Conservation (phyloP, 2,888 invertebrate species). For the Macrosoma leucophasiata region DNA sequence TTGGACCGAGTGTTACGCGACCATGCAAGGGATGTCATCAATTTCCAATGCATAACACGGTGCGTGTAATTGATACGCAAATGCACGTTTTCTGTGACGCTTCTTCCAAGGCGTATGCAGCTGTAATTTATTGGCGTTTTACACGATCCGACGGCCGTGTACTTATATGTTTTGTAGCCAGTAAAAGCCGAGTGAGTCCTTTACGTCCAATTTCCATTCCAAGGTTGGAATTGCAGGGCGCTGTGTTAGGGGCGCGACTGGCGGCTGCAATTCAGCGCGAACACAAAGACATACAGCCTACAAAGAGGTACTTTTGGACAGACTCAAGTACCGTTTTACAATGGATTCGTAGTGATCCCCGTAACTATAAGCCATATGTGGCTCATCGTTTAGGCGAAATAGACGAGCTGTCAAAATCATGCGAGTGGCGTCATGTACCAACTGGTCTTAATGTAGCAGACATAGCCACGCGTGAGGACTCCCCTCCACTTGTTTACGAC, state of each 20-base stretch:
- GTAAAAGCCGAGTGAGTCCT: conserved; percentile 21
- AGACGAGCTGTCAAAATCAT: conserved; percentile 14
- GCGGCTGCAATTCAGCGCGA: too few species aligned
- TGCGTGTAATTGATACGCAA: conserved; percentile 14
- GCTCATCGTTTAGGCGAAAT: conserved; percentile 20
- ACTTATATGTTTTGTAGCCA: conserved; percentile 16
- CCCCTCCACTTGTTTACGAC: conserved; percentile 4
- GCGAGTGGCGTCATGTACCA: conserved; percentile 28
- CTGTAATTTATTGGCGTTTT: conserved; percentile 26
- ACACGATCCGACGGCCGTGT: conserved; percentile 15
- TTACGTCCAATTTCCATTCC: conserved; percentile 19
- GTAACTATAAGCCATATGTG: conserved; percentile 18
- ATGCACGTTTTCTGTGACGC: conserved; percentile 31
- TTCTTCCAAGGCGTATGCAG: conserved; percentile 26
- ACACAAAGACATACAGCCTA: background rate
- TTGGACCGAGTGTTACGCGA: too few species aligned
- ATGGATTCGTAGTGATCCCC: conserved; percentile 19
- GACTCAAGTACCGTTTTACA: conserved; percentile 21
- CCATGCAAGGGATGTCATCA: too few species aligned
- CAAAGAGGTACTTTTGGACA: conserved; percentile 19
- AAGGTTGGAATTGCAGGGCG: conserved; percentile 8
- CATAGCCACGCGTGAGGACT: conserved; percentile 20
- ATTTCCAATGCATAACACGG: too few species aligned
- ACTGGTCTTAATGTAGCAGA: conserved; percentile 24
- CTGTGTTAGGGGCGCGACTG: conserved; percentile 13